Conservation (phyloP, 2,797 vertebrate genomes). For the Rhinogobio ventralis region DNA sequence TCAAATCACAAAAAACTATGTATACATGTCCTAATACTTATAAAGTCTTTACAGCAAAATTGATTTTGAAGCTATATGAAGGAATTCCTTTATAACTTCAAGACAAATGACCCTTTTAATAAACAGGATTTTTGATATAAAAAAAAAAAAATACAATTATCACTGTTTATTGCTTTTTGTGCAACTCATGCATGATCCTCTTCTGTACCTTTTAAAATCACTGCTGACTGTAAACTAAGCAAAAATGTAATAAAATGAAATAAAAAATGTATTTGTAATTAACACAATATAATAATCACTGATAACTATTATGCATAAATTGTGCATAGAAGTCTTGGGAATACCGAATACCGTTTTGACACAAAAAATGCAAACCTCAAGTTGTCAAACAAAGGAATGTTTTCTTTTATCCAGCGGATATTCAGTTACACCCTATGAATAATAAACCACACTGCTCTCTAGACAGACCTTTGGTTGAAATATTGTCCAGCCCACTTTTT, state of each 20-base stretch:
- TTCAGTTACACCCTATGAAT: conserved; percentile 31
- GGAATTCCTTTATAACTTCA: neutral
- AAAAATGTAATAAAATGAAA: conserved; percentile 11
- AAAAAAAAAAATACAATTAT: conserved; percentile 41
- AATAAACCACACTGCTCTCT: conserved; percentile 47
- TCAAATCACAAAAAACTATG: neutral
- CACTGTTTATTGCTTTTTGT: conserved; percentile 35
- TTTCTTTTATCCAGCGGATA: conserved; percentile 65
- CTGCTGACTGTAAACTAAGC: conserved; percentile 35
- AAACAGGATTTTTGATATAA: conserved; percentile 13
- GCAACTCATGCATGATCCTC: conserved; percentile 43
- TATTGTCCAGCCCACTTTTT: conserved; percentile 31
- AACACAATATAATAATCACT: conserved; percentile 15
- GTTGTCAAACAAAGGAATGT: conserved; percentile 61
- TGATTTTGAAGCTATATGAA: neutral
- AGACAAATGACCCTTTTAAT: neutral
- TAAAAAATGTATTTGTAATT: conserved; percentile 38
- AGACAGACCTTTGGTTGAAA: conserved; percentile 57
- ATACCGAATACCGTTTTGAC: neutral
- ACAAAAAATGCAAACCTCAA: conserved; percentile 23
- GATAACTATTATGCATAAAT: neutral
- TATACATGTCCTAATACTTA: neutral
- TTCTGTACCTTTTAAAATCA: conserved; percentile 39
- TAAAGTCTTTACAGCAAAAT: neutral
- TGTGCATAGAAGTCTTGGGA: conserved; percentile 16